These are phyloP conservation scores for Microcaecilia unicolor DNA, from an alignment of 2,797 vertebrate genomes.

Conservation along the genomic window DNA sequence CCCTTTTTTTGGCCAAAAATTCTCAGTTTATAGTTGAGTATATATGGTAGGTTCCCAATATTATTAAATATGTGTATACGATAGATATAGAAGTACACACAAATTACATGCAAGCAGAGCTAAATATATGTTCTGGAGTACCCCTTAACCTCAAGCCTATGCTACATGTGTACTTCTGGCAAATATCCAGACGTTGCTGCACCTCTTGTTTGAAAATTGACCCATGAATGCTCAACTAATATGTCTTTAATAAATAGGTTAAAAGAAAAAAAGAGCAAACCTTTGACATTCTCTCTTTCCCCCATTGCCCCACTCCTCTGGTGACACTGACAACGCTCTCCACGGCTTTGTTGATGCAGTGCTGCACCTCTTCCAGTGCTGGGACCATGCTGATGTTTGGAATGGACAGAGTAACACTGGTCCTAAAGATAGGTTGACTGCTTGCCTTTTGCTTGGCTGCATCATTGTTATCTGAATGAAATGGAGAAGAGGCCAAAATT, in stretches of 20 bases:
- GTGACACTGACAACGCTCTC: slow-evolving; percentile 71
- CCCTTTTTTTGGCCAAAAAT: no score
- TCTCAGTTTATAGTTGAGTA: no score
- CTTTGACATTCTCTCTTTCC: slow-evolving; percentile 70
- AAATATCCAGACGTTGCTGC: no score
- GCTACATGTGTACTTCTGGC: no score
- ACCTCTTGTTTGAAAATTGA: no score
- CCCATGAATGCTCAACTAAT: not conserved
- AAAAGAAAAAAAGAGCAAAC: slow-evolving; percentile 34
- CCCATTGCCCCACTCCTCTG: slow-evolving; percentile 84
- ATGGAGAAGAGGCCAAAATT: not conserved
- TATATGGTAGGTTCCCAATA: no score
- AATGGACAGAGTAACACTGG: slow-evolving; percentile 68
- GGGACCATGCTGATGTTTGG: slow-evolving; percentile 77
- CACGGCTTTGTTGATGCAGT: slow-evolving; percentile 70
- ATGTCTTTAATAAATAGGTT: not conserved
- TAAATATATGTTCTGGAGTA: no score
- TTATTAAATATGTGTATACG: no score
- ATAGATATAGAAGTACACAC: no score
- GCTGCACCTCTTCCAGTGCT: slow-evolving; percentile 81
- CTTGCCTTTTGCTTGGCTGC: slow-evolving; percentile 40
- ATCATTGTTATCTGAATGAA: slow-evolving; percentile 49
- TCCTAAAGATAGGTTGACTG: slow-evolving; percentile 67
- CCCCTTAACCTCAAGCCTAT: no score
- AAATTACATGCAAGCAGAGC: no score